Evolutionary conservation across 2,113 vertebrate genomes (phyloP), one percentile per base, ranked within the genome.

Genomic region (Leucopsar rothschildi): DNA sequence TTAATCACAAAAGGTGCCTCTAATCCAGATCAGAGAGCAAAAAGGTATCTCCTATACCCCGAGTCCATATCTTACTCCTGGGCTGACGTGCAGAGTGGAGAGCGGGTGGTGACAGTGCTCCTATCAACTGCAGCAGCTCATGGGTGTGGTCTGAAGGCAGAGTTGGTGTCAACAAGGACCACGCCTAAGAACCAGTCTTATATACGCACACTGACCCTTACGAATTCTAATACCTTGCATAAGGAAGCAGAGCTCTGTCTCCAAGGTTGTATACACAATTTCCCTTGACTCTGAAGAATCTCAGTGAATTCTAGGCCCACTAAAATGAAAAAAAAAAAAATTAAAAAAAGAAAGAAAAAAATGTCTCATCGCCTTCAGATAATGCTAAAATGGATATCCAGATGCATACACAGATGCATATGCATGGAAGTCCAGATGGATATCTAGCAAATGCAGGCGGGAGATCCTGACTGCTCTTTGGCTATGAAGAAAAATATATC

Each of bases 101-200:
- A 1, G 20, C 2, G 3, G 33, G 12, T 10, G 39, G 24, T 29
- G 31, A 24, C 39, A 72, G 25, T 2, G 0, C 3, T 52, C 11
- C 14, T 28, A 37, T 60, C 44, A 64, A 7, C 24, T 20, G 17
- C 45, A 76, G 52, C 17, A 68, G 29, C 2, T 12, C 6, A 6
- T 0, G 3, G 2, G 19, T 24, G 24, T 3, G 11, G 19, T 40
- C 28, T 39, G 50, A 57, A 53, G 55, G 45, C 42, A 44, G 27
- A 39, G 3, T 4, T 60, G 15, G 3, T 56, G 20, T 29, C 50
- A 73, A 37, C 31, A 42, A 60, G 37, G 18, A 79, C 10, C 11
- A 52, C 0, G 1, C 0, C 0, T 16, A 40, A 42, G 6, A 88
- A 35, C 14, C 18, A 55, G 21, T 18, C 57, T 61, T 65, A 24